Evolutionary conservation across 2,888 invertebrate genomes (phyloP), one percentile per base, ranked within the genome.

Genomic region (Cosmopolites sordidus): DNA sequence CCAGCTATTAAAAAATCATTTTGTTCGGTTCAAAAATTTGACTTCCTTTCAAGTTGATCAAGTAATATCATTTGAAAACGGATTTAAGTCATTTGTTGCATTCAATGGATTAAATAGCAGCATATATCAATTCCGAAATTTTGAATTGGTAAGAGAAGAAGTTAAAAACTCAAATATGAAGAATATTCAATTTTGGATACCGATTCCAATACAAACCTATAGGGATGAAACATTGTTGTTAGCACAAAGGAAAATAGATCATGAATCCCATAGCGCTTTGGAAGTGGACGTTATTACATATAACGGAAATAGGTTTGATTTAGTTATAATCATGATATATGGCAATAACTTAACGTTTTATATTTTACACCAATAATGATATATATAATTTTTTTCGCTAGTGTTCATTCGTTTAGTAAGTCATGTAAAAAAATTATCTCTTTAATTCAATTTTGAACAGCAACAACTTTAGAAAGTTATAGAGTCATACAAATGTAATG

Each of bases 221-320:
- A 30, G 75, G 46, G 72, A 76, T 54, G 77, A 78, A 48, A 69
- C 74, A 1, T 59, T 78, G 41, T 56, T 79, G 38, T 56, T 79
- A 5, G 64, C 73, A 1, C 75, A 79, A 62, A 66, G 71, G 17
- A 47, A 43, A 16, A 15, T 73, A 16, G 61, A 71, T 45, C 67
- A 72, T 51, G 64, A 58, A 11, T 60, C 63, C 2, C 72, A 73
- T 51, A 59, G 56, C 18, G 61, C 69, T 2, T 59, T 60, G 42
- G 61, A 60, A 11, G 60, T 73, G 9, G 72, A 73, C 60, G 60
- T 69, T 12, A 59, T 74, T 14, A 61, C 68, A 5, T 72, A 69
- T 43, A 69, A 73, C 51, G 69, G 68, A 27, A 66, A 64, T 43
- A 62, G 49, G 57, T 58, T n/a, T n/a, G n/a, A n/a, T n/a, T n/a